Conservation (phyloP, 1,140 invertebrate genomes). For the Battus philenor region DNA sequence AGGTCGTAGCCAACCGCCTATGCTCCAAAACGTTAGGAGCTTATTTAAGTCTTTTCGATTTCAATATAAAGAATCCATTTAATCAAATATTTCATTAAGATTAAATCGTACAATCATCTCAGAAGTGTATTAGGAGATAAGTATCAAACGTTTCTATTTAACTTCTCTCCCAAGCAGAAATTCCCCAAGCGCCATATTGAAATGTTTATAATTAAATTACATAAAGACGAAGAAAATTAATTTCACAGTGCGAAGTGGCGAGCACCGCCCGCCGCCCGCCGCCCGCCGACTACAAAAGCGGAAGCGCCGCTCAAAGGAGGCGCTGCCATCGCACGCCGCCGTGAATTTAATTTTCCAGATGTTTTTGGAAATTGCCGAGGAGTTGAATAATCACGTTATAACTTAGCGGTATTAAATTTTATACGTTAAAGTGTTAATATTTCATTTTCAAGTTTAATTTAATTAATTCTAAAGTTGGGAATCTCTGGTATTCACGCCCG, state of each 20-base stretch:
- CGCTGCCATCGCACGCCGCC: constrained; percentile 38
- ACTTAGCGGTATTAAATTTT: constrained; percentile 76
- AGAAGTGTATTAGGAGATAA: constrained; percentile 72
- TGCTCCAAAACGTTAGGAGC: background rate
- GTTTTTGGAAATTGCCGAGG: constrained; percentile 70
- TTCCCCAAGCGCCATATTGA: constrained; percentile 72
- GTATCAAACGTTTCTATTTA: constrained; percentile 75
- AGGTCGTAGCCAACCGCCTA: background rate
- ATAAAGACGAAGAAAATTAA: constrained; percentile 76
- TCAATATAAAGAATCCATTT: constrained; percentile 13
- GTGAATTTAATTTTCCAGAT: constrained; percentile 71
- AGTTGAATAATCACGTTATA: constrained; percentile 75
- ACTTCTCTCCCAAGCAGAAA: constrained; percentile 64
- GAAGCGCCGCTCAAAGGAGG: constrained; percentile 55
- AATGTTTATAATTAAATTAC: constrained; percentile 77
- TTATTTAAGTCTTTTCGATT: background rate
- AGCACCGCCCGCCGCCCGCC: constrained; percentile 34
- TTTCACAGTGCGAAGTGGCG: constrained; percentile 69
- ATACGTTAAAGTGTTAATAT: constrained; percentile 77
- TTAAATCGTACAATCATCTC: constrained; percentile 63
- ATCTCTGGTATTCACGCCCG: constrained; percentile 32
- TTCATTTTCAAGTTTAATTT: constrained; percentile 77
- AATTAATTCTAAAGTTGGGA: constrained; percentile 72
- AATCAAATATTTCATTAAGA: constrained; percentile 54
- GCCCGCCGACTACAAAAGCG: constrained; percentile 49